Conservation (phyloP, 2,113 vertebrate species). For the Phocoena phocoena region DNA sequence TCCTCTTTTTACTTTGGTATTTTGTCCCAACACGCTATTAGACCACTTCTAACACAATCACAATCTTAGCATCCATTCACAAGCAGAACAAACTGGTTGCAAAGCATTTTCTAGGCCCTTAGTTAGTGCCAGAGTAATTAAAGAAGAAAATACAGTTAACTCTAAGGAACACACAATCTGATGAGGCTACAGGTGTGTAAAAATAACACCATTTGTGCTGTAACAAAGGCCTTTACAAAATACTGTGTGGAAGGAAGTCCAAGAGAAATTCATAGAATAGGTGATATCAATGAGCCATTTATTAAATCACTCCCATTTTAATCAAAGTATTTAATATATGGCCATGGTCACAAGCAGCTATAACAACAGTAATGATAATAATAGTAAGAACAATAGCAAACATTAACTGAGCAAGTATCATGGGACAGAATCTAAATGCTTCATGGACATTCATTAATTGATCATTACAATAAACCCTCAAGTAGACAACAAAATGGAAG, state of each 20-base stretch:
- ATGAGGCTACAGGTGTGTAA: neutral
- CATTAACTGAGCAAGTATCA: neutral
- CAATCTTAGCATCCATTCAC: neutral
- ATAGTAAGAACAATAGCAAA: neutral
- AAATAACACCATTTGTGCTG: neutral
- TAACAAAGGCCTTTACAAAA: neutral
- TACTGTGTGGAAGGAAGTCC: neutral
- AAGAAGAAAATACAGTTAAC: neutral
- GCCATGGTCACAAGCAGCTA: neutral
- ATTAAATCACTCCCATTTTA: neutral
- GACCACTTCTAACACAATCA: neutral
- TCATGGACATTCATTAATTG: neutral
- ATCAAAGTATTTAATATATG: neutral
- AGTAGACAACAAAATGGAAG: neutral
- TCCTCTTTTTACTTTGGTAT: neutral
- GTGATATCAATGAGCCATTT: neutral
- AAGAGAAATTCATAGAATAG: neutral
- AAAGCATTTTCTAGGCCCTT: neutral
- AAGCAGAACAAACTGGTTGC: neutral
- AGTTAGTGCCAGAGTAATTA: neutral
- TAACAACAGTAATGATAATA: neutral
- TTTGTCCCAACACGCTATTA: neutral
- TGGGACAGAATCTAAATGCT: neutral
- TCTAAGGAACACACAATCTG: neutral
- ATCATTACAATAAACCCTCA: neutral